These are phyloP conservation scores for Diarsia mendica DNA, from an alignment of 2,888 invertebrate species.

Conservation along the genomic window DNA sequence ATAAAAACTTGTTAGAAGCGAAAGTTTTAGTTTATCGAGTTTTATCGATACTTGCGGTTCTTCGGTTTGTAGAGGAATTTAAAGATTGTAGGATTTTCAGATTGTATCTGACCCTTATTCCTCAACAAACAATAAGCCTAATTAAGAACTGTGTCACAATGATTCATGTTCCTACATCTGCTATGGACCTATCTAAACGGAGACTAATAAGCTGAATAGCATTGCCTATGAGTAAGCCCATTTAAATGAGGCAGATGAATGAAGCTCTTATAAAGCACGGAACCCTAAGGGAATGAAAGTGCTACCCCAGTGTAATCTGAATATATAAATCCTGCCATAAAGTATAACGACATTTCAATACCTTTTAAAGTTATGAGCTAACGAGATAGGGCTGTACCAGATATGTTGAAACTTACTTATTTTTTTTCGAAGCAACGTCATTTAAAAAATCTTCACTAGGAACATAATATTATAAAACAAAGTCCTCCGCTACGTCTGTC, in stretches of 20 bases:
- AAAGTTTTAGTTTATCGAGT: conserved; percentile 46
- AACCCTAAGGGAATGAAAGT: conserved; percentile 47
- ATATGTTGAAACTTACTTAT: conserved; percentile 26
- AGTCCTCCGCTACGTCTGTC: too few species aligned
- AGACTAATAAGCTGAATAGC: conserved; percentile 47
- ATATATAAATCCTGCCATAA: conserved; percentile 62
- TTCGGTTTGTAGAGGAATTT: conserved; percentile 1
- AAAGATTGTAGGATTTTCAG: neutral
- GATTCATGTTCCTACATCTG: conserved; percentile 55
- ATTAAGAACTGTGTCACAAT: conserved; percentile 58
- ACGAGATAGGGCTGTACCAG: conserved; percentile 56
- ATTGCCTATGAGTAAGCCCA: conserved; percentile 52
- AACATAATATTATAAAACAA: too few species aligned
- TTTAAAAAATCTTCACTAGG: conserved; percentile 2
- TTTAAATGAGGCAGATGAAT: conserved; percentile 45
- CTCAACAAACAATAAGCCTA: conserved; percentile 24
- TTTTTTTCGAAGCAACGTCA: neutral
- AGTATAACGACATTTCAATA: conserved; percentile 65
- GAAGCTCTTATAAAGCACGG: conserved; percentile 30
- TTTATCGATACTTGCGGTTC: conserved; percentile 24
- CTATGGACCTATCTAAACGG: conserved; percentile 39
- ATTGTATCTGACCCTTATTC: conserved; percentile 29
- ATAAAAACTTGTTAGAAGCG: conserved; percentile 52
- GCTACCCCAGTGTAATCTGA: conserved; percentile 58
- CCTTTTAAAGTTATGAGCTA: conserved; percentile 65